Percentiles rank a stretch among this genome's conserved stretches.
Conservation (phyloP, 2,797 vertebrate species). For the Myripristis jacobus region DNA sequence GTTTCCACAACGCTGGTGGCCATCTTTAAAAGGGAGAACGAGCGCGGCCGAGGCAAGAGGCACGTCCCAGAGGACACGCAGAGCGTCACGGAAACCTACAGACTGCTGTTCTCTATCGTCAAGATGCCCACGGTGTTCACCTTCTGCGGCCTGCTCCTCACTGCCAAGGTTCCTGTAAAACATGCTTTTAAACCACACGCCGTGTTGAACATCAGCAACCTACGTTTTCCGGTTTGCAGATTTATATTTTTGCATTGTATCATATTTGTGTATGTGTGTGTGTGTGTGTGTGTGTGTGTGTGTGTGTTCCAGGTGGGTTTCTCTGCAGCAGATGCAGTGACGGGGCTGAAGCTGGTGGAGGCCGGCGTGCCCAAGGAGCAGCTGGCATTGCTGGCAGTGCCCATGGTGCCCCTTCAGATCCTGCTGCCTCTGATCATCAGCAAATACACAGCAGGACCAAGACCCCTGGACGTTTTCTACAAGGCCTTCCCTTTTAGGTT, state of each 20-base stretch:
- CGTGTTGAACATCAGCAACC: too few species aligned
- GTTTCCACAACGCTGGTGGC: constrained; percentile 95
- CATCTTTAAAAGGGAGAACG: constrained; percentile 92
- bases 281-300: constrained; percentile 51
- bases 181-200: background rate
- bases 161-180: constrained; percentile 87
- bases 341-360: constrained; percentile 95
- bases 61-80: constrained; percentile 88
- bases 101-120: constrained; percentile 90
- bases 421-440: constrained; percentile 94
- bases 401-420: constrained; percentile 98
- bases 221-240: too few species aligned
- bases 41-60: constrained; percentile 63
- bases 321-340: constrained; percentile 96
- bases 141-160: constrained; percentile 93
- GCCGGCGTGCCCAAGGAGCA: constrained; percentile 97
- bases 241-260: too few species aligned
- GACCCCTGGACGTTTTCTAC: constrained; percentile 94
- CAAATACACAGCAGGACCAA: constrained; percentile 96
- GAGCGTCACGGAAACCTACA: constrained; percentile 94
- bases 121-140: constrained; percentile 95
- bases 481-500: constrained; percentile 98
- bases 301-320: constrained; percentile 90
- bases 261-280: constrained; percentile 42
- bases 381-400: constrained; percentile 94